Conservation (phyloP, 2,797 vertebrate genomes). For the Pagetopsis macropterus region DNA sequence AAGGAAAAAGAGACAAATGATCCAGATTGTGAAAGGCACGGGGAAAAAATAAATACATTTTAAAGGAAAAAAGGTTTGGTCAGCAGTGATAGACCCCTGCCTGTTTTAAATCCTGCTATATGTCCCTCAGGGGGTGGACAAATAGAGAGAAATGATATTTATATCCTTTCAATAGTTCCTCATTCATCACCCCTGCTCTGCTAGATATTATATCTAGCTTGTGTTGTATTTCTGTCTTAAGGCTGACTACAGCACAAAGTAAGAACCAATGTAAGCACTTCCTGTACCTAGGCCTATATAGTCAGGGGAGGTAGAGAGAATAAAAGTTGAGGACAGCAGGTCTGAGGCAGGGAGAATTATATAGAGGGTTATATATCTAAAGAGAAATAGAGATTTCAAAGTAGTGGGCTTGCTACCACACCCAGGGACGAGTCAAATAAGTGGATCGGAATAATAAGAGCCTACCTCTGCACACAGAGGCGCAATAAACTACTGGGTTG, state of each 20-base stretch:
- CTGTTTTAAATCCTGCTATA: constrained; percentile 42
- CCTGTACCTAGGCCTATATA: constrained; percentile 62
- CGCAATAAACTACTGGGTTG: constrained; percentile 61
- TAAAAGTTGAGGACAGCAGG: constrained; percentile 53
- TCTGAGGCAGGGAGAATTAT: constrained; percentile 63
- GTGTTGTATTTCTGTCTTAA: constrained; percentile 75
- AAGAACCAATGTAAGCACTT: constrained; percentile 79
- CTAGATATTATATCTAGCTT: constrained; percentile 74
- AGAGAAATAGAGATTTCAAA: constrained; percentile 65
- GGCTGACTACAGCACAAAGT: constrained; percentile 80
- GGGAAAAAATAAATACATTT: constrained; percentile 3
- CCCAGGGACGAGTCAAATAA: constrained; percentile 70
- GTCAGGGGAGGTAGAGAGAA: constrained; percentile 60
- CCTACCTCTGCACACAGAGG: constrained; percentile 64
- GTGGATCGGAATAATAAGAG: constrained; percentile 71
- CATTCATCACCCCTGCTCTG: constrained; percentile 70
- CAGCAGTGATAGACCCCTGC: constrained; percentile 15
- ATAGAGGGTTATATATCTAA: constrained; percentile 65
- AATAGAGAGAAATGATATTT: constrained; percentile 67
- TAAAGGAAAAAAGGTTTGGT: constrained; percentile 15
- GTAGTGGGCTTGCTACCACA: constrained; percentile 48
- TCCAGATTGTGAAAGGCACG: constrained; percentile 23
- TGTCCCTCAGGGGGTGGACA: constrained; percentile 54
- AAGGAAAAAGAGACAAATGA: constrained; percentile 9
- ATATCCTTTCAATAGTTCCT: constrained; percentile 66